Base-by-base conservation (phyloP, 2,888 invertebrate species). In the Nomada fabriciana region DNA sequence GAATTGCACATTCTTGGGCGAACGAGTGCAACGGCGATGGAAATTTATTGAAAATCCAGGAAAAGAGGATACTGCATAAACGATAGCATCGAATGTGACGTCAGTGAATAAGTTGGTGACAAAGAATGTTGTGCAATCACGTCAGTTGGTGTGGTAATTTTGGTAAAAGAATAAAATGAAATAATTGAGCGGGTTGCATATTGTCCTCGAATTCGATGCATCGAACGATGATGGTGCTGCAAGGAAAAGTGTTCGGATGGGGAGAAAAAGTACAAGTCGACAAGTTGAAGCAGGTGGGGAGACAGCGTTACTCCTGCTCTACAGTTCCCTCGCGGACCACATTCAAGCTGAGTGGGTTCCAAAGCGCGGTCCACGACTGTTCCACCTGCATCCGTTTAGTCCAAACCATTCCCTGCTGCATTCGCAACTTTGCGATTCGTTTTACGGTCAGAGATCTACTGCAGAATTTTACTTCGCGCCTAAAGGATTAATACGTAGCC, bases 291-390 rank as follows among this genome's bases (percentile, higher is more conserved):
- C 18, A 68, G 64, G 82, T 86, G 83, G 86, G 86, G 81, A 79
- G 67, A 43, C 59, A 72, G 47, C 42, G 76, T 84, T 89, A 65
- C 23, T 59, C 57, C 69, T 85, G 85, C 47, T 47, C 68, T 81
- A 88, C 82, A 82, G 84, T 82, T 89, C 85, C 65, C 83, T 83
- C 55, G 82, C 88, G 73, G 83, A 80, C 79, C 83, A 84, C 86
- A 87, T 75, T 72, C 73, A 86, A 88, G 90, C 91, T 89, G 90
- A 90, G 91, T 91, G 87, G 88, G 84, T 89, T 89, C 76, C 78
- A 78, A 88, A 84, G 74, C 68, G 86, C 83, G 84, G 86, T 88
- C 87, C 86, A 65, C 76, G 77, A 88, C 76, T 84, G 74, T 86
- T 70, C 72, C 68, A 57, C 50, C 73, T 59, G 18, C 52, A 64